Evolutionary conservation across 2,888 invertebrate genomes (phyloP).

Genomic region (Dasysyrphus tricinctus): DNA sequence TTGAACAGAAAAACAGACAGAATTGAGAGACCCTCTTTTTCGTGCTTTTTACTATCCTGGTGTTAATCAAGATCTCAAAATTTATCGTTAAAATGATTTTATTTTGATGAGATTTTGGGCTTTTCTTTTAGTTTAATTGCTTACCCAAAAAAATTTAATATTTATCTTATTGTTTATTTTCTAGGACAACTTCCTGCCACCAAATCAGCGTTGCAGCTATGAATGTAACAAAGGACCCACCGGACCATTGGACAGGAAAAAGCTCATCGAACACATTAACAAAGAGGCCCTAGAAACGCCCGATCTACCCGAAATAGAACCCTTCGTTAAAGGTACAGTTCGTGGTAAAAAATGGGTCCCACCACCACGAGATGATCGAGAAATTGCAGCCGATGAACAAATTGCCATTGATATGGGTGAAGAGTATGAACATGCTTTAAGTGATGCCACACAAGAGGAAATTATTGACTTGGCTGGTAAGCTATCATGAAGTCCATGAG

Average conservation of each 20-base stretch:
- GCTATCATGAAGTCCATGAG: slow-evolving; percentile 60
- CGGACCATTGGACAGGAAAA: slow-evolving; percentile 97
- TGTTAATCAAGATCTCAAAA: too few species aligned
- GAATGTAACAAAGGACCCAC: slow-evolving; percentile 98
- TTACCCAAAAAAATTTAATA: too few species aligned
- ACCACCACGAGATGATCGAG: slow-evolving; percentile 88
- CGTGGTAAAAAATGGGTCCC: slow-evolving; percentile 97
- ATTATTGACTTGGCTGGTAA: slow-evolving; percentile 98
- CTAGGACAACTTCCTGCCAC: slow-evolving; percentile 98
- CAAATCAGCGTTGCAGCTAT: slow-evolving; percentile 97
- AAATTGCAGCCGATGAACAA: slow-evolving; percentile 94
- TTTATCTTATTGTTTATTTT: slow-evolving; percentile 78
- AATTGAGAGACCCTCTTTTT: too few species aligned
- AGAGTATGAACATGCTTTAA: slow-evolving; percentile 96
- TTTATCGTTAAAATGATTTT: too few species aligned
- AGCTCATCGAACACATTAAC: slow-evolving; percentile 97
- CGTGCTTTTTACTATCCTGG: too few species aligned
- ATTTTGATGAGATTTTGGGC: too few species aligned
- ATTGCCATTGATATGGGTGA: slow-evolving; percentile 96
- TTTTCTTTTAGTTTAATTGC: too few species aligned
- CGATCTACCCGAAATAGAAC: slow-evolving; percentile 97
- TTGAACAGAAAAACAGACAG: too few species aligned
- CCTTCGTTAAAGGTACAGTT: slow-evolving; percentile 94
- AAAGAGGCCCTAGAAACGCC: slow-evolving; percentile 99
- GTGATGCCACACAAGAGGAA: slow-evolving; percentile 95